Evolutionary conservation across 2,113 vertebrate genomes (phyloP).

Genomic region (Vidua macroura): DNA sequence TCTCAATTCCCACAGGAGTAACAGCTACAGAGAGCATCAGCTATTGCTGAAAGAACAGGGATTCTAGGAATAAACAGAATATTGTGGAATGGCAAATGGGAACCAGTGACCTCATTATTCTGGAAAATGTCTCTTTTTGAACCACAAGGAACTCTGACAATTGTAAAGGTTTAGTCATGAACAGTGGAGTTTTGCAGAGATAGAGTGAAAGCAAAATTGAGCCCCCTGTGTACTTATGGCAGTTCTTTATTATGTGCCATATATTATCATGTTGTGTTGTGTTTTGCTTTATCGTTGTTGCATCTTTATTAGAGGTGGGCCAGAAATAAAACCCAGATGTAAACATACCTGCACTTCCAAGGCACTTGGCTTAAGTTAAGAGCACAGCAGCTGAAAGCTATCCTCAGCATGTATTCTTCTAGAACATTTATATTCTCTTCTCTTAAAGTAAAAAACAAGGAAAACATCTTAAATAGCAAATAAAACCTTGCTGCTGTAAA

Average conservation of each 20-base stretch:
- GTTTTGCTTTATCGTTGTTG: conserved; percentile 47
- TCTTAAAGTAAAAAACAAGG: background rate
- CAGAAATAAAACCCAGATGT: conserved; percentile 65
- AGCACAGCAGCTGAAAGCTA: conserved; percentile 9
- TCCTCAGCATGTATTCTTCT: conserved; percentile 1
- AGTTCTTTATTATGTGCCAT: conserved; percentile 48
- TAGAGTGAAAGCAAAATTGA: conserved; percentile 59
- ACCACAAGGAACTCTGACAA: conserved; percentile 54
- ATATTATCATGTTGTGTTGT: conserved; percentile 59
- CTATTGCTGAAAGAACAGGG: conserved; percentile 59
- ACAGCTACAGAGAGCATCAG: conserved; percentile 57
- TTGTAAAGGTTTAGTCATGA: conserved; percentile 30
- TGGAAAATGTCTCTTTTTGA: conserved; percentile 66
- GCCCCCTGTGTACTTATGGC: conserved; percentile 32
- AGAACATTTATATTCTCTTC: background rate
- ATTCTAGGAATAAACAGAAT: conserved; percentile 64
- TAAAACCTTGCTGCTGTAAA: conserved; percentile 18
- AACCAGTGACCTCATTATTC: conserved; percentile 61
- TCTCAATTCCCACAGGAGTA: conserved; percentile 44
- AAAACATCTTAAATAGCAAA: conserved; percentile 6
- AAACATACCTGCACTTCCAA: conserved; percentile 54
- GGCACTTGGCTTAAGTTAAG: conserved; percentile 35
- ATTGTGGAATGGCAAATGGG: conserved; percentile 36
- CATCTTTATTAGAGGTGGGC: conserved; percentile 58
- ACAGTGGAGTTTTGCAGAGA: conserved; percentile 53